These are phyloP conservation scores for Dryas iulia DNA, from an alignment of 1,140 invertebrate genomes.

Conservation along the genomic window DNA sequence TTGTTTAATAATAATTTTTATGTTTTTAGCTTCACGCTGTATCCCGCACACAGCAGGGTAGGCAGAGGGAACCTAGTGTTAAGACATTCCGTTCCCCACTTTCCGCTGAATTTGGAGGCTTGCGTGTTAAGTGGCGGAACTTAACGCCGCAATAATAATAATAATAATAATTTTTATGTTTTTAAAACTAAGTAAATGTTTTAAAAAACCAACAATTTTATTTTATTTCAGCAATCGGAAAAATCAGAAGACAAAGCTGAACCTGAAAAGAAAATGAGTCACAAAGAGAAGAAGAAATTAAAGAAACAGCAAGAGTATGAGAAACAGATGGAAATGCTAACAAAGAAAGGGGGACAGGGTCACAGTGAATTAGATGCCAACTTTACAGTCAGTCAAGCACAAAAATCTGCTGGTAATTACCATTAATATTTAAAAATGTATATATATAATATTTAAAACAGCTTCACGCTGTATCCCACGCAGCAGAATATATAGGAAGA, in stretches of 20 bases:
- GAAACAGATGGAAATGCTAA: conserved; percentile 92
- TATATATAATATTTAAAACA: too few species aligned
- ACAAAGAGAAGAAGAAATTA: conserved; percentile 97
- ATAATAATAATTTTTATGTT: too few species aligned
- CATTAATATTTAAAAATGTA: conserved; percentile 15
- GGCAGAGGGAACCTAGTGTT: too few species aligned
- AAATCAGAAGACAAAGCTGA: conserved; percentile 43
- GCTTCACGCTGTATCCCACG: too few species aligned
- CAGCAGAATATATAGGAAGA: too few species aligned
- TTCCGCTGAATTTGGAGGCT: too few species aligned
- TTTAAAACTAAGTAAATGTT: not conserved
- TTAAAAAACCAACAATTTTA: not conserved
- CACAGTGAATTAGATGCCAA: conserved; percentile 94
- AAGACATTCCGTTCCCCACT: too few species aligned
- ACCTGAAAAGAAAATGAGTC: conserved; percentile 88
- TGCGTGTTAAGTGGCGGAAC: not conserved
- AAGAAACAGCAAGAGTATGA: conserved; percentile 97
- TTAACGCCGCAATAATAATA: too few species aligned
- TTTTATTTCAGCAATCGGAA: conserved; percentile 25
- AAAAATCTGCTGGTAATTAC: conserved; percentile 89
- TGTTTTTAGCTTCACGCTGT: not conserved
- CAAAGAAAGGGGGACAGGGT: conserved; percentile 93
- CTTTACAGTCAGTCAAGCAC: conserved; percentile 97
- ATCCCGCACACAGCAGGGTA: not conserved
- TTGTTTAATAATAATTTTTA: too few species aligned